Evolutionary conservation across 2,113 vertebrate genomes (phyloP).

Genomic region (Scatophagus argus): DNA sequence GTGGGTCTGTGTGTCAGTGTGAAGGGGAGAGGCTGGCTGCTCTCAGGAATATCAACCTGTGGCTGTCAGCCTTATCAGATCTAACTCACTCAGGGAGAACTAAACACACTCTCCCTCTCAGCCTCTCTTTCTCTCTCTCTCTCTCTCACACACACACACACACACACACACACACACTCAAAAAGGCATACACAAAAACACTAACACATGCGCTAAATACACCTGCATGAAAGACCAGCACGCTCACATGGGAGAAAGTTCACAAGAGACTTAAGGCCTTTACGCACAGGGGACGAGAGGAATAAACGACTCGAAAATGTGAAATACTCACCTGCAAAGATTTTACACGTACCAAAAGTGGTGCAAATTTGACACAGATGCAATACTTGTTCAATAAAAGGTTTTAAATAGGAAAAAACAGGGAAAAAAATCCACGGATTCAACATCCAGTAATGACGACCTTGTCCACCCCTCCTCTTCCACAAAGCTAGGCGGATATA

Average conservation of each 20-base stretch:
- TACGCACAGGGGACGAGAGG: too few species aligned
- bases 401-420: too few species aligned
- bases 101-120: conserved; percentile 66
- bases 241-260: conserved; percentile 17
- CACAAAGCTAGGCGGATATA: too few species aligned
- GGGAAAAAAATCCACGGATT: too few species aligned
- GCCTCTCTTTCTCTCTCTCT: conserved; percentile 36
- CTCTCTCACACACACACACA: conserved; percentile 37
- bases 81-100: conserved; percentile 72
- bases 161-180: conserved; percentile 1
- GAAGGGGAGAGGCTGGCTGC: conserved; percentile 73
- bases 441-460: too few species aligned
- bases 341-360: too few species aligned
- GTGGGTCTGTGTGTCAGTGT: conserved; percentile 67
- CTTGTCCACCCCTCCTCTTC: too few species aligned
- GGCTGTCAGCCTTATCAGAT: conserved; percentile 81
- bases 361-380: too few species aligned
- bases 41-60: conserved; percentile 80
- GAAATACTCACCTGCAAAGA: too few species aligned
- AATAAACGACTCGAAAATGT: too few species aligned
- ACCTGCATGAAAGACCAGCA: conserved; percentile 9
- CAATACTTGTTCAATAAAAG: too few species aligned
- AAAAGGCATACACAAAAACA: conserved; percentile 15
- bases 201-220: conserved; percentile 18
- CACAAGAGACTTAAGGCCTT: background rate